Percentiles rank a stretch among this genome's conserved stretches.
Evolutionary conservation across 2,888 invertebrate species (phyloP).

Genomic region (Spicauda simplicius): DNA sequence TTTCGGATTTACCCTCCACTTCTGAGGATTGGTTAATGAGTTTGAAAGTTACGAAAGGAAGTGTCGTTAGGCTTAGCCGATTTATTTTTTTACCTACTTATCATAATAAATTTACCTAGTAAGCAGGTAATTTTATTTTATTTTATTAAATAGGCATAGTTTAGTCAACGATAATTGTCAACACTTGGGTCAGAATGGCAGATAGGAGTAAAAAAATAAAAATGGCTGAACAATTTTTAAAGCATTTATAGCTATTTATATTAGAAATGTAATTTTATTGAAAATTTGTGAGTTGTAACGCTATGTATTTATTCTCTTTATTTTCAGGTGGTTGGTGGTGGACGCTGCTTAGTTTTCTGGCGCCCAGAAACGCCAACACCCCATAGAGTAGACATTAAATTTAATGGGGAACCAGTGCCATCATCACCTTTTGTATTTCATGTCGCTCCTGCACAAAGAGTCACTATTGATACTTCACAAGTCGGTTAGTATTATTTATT

Average conservation of each 20-base stretch:
- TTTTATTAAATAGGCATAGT: too few species aligned
- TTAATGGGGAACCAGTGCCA: conserved; percentile 96
- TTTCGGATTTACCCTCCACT: conserved; percentile 29
- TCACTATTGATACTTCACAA: conserved; percentile 77
- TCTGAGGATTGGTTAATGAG: conserved; percentile 21
- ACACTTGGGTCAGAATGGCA: too few species aligned
- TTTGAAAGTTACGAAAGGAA: conserved; percentile 17
- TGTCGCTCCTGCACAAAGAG: conserved; percentile 77
- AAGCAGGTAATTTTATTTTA: too few species aligned
- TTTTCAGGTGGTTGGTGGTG: conserved; percentile 94
- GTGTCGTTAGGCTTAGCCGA: background rate
- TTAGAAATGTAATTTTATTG: too few species aligned
- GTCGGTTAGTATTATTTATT: conserved; percentile 60
- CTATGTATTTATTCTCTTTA: background rate
- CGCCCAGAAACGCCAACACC: conserved; percentile 96
- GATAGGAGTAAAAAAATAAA: too few species aligned
- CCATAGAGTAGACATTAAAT: conserved; percentile 97
- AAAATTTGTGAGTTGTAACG: background rate
- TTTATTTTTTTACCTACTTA: background rate
- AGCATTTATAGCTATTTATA: too few species aligned
- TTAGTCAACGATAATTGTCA: too few species aligned
- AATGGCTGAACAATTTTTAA: too few species aligned
- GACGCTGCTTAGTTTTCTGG: conserved; percentile 96
- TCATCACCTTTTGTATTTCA: conserved; percentile 96
- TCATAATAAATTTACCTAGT: too few species aligned